These are phyloP conservation scores for Melanotaenia trifasciata DNA, from an alignment of 2,797 vertebrate species.

Conservation along the genomic window DNA sequence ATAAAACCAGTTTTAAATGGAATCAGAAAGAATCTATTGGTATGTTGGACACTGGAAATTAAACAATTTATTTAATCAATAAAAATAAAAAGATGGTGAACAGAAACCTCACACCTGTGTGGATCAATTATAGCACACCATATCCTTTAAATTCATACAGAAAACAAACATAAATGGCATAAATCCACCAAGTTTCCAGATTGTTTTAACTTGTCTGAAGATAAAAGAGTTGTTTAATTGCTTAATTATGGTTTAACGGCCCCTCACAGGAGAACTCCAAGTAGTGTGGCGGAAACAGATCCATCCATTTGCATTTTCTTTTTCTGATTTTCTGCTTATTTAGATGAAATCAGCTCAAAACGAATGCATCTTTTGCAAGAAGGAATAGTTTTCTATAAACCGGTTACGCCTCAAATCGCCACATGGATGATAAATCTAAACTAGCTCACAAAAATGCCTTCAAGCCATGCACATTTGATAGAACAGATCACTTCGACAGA, in stretches of 20 bases:
- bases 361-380: neutral
- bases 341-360: neutral
- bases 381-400: slow-evolving; percentile 16
- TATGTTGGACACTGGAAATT: neutral
- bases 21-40: neutral
- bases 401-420: slow-evolving; percentile 27
- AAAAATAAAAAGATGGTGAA: neutral
- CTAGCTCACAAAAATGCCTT: slow-evolving; percentile 20
- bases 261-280: slow-evolving; percentile 10
- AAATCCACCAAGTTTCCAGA: slow-evolving; percentile 5
- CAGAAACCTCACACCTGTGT: neutral
- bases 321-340: slow-evolving; percentile 4
- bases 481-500: slow-evolving; percentile 18
- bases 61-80: neutral
- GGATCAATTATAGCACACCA: neutral
- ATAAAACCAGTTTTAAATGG: neutral
- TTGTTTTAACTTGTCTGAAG: slow-evolving; percentile 20
- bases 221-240: slow-evolving; percentile 20
- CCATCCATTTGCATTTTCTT: slow-evolving; percentile 4
- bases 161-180: neutral
- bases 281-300: neutral
- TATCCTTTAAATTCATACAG: slow-evolving; percentile 4
- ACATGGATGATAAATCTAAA: slow-evolving; percentile 13
- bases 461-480: slow-evolving; percentile 19
- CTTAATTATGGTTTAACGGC: slow-evolving; percentile 25